Evolutionary conservation across 1,140 invertebrate species (phyloP).

Genomic region (Papilio dardanus): DNA sequence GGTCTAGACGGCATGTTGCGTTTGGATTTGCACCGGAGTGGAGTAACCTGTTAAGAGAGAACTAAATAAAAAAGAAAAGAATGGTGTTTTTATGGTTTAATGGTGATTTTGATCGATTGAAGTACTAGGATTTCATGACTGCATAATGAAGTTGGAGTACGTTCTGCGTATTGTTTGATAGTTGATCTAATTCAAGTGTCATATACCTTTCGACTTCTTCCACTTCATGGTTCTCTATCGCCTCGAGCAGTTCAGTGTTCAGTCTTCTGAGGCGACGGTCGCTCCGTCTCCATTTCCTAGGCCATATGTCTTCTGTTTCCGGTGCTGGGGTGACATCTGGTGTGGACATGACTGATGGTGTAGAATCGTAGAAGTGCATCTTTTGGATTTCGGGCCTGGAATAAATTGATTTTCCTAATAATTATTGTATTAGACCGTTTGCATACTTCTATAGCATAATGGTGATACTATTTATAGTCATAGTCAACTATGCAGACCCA

Average conservation of each 20-base stretch:
- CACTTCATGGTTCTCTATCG: slow-evolving; percentile 64
- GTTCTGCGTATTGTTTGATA: too few relatives aligned
- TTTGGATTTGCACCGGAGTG: slow-evolving; percentile 76
- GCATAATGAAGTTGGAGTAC: too few relatives aligned
- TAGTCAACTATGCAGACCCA: too few relatives aligned
- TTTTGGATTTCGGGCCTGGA: slow-evolving; percentile 39
- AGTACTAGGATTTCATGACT: not conserved
- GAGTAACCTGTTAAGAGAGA: slow-evolving; percentile 57
- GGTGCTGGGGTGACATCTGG: slow-evolving; percentile 59
- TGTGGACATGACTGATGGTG: slow-evolving; percentile 58
- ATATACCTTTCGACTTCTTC: slow-evolving; percentile 71
- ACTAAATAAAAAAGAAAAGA: not conserved
- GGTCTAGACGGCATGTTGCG: slow-evolving; percentile 74
- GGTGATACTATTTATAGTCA: too few relatives aligned
- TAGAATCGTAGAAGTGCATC: slow-evolving; percentile 46
- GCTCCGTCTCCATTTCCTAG: slow-evolving; percentile 64
- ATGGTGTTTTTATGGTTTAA: not conserved
- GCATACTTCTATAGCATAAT: too few relatives aligned
- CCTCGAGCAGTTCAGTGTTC: slow-evolving; percentile 78
- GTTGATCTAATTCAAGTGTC: too few relatives aligned
- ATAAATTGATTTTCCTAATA: not conserved
- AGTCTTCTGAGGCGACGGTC: slow-evolving; percentile 70
- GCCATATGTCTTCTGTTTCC: slow-evolving; percentile 46
- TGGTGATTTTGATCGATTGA: not conserved
- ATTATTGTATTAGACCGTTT: not conserved